phyloP scores from a whole-genome alignment of 2,113 vertebrate species.

The Suricata suricatta region DNA sequence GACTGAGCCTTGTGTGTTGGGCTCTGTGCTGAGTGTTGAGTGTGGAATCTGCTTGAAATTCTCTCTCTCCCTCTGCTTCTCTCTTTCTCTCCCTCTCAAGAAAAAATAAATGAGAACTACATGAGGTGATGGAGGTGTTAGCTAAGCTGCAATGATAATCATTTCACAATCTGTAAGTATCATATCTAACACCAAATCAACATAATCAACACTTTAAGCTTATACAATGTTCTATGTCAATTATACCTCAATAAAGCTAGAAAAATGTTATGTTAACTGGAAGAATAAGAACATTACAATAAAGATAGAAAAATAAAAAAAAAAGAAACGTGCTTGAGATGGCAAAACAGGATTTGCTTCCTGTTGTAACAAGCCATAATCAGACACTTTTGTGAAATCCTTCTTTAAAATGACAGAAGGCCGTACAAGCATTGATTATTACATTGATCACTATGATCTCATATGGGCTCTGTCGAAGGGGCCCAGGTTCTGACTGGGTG shows the following conservation, averaged over 20 bases:
- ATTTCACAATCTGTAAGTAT: neutral
- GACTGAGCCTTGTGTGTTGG: no score
- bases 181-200: neutral
- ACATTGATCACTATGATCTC: neutral
- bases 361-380: neutral
- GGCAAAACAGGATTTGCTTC: neutral
- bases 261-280: neutral
- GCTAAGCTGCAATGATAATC: neutral
- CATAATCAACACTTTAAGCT: neutral
- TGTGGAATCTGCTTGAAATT: no score
- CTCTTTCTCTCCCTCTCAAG: no score
- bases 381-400: neutral
- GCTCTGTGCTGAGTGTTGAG: no score
- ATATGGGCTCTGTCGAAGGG: neutral
- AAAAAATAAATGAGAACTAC: no score
- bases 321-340: neutral
- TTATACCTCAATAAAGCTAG: neutral
- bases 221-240: neutral
- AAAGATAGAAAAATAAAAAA: neutral
- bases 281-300: neutral
- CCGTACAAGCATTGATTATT: neutral
- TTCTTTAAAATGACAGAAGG: constrained; percentile 6
- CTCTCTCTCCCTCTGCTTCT: no score
- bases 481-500: neutral
- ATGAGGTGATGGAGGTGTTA: neutral